Evolutionary conservation across 2,113 vertebrate species (phyloP), one percentile per base, ranked within the genome.

Genomic region (Calypte anna): DNA sequence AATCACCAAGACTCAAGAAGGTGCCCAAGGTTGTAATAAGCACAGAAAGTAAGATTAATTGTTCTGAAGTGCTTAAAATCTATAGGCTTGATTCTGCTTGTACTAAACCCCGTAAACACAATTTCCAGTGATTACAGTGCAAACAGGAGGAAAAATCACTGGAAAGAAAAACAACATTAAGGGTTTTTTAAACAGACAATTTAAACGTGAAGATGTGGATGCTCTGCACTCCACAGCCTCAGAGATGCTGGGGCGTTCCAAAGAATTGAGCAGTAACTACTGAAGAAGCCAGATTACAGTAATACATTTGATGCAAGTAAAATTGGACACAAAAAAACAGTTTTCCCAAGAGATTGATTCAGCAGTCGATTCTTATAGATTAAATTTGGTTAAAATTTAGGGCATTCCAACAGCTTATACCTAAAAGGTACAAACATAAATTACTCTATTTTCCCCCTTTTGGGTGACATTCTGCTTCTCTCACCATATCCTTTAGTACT

Each of bases 41-140:
- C 78, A 66, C 30, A 43, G 91, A 90, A 96, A 96, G 79, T 90
- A 90, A 95, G 91, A 96, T 93, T 72, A 95, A 93, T 93, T 95
- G 90, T 84, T 44, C 73, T 76, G 76, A 88, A 93, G 73, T 86
- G 83, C 58, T 92, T 92, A 90, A 90, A 96, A 93, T 92, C 92
- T 91, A 89, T 72, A 6, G 10, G 80, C 44, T 88, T 88, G 57
- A 72, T 93, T 83, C 80, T 84, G 62, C 86, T 78, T 86, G 64
- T 86, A 81, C 76, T 68, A 78, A 80, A 82, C 40, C 74, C 82
- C 50, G 74, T 38, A 70, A 88, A 93, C 73, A 82, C 82, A 93
- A 96, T 96, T 90, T 86, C 80, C 79, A 93, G 85, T 77, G 75
- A 86, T 88, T 94, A 93, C 61, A 59, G 76, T 27, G 40, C 50